Percentiles rank a stretch among this genome's conserved stretches.
These are phyloP conservation scores for Acleris sparsana DNA, from an alignment of 2,888 invertebrate species.

Conservation along the genomic window DNA sequence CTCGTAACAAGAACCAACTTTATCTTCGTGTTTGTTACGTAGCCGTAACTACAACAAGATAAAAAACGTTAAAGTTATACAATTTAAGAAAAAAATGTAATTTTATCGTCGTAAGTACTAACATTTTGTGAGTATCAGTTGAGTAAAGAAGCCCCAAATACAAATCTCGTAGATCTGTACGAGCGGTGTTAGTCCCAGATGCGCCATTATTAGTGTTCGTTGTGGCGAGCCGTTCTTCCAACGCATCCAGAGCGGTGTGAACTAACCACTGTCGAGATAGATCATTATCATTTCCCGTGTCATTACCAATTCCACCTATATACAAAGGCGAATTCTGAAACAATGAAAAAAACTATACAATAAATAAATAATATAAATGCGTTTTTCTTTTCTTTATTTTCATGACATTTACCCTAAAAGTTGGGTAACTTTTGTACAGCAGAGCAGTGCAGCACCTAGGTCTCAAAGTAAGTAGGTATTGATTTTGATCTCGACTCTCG, in stretches of 20 bases:
- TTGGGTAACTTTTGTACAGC: constrained; percentile 26
- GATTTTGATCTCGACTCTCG: background rate
- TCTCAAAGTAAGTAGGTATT: constrained; percentile 6
- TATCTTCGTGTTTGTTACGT: constrained; percentile 98
- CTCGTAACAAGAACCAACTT: constrained; percentile 97
- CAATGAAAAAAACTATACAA: constrained; percentile 3
- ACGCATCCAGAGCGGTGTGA: constrained; percentile 94
- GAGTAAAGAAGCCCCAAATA: constrained; percentile 96
- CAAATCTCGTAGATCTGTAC: constrained; percentile 92
- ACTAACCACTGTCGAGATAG: constrained; percentile 96
- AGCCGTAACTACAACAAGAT: constrained; percentile 89
- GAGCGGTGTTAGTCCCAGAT: constrained; percentile 81
- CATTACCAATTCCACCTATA: constrained; percentile 83
- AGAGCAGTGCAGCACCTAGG: constrained; percentile 5
- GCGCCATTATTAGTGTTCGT: constrained; percentile 71
- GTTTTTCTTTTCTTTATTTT: background rate
- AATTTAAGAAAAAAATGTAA: background rate
- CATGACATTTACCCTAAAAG: constrained; percentile 2
- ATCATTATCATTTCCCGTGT: constrained; percentile 90
- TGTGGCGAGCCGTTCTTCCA: constrained; percentile 90
- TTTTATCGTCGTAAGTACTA: constrained; percentile 47
- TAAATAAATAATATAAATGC: background rate
- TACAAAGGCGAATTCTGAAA: constrained; percentile 96
- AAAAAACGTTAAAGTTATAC: background rate
- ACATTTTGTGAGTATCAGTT: constrained; percentile 98